These are phyloP conservation scores for Nibea albiflora DNA, from an alignment of 2,113 vertebrate species.

Conservation along the genomic window DNA sequence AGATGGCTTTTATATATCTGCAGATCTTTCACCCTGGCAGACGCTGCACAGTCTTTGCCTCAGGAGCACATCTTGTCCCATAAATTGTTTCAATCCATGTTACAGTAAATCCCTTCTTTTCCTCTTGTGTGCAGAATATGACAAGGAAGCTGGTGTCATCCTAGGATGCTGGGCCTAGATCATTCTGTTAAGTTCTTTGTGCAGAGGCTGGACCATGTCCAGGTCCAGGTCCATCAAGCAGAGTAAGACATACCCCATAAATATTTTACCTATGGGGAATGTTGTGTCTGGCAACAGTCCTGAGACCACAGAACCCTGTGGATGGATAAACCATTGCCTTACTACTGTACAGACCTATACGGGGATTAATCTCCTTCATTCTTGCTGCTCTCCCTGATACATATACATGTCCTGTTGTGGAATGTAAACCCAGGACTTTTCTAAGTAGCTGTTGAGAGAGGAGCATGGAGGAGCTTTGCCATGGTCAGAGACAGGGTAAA, in stretches of 20 bases:
- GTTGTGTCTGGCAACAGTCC: slow-evolving; percentile 53
- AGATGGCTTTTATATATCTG: slow-evolving; percentile 59
- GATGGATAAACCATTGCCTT: slow-evolving; percentile 44
- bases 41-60: slow-evolving; percentile 18
- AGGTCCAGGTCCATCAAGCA: slow-evolving; percentile 21
- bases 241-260: slow-evolving; percentile 34
- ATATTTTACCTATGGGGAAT: slow-evolving; percentile 50
- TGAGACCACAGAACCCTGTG: slow-evolving; percentile 34
- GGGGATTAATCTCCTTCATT: slow-evolving; percentile 56
- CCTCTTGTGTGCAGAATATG: slow-evolving; percentile 14
- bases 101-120: slow-evolving; percentile 41
- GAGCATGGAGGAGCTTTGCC: slow-evolving; percentile 56
- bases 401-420: slow-evolving; percentile 62
- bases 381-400: slow-evolving; percentile 39
- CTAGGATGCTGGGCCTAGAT: slow-evolving; percentile 10
- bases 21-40: slow-evolving; percentile 45
- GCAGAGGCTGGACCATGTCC: slow-evolving; percentile 1
- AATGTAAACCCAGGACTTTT: slow-evolving; percentile 71
- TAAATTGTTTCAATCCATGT: slow-evolving; percentile 48
- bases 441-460: slow-evolving; percentile 72
- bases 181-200: slow-evolving; percentile 53
- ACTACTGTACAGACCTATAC: slow-evolving; percentile 37
- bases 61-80: slow-evolving; percentile 40
- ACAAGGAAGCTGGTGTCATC: slow-evolving; percentile 25
- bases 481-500: slow-evolving; percentile 31